Evolutionary conservation across 2,888 invertebrate species (phyloP), one percentile per base, ranked within the genome.

Genomic region (Meteorus cinctellus): DNA sequence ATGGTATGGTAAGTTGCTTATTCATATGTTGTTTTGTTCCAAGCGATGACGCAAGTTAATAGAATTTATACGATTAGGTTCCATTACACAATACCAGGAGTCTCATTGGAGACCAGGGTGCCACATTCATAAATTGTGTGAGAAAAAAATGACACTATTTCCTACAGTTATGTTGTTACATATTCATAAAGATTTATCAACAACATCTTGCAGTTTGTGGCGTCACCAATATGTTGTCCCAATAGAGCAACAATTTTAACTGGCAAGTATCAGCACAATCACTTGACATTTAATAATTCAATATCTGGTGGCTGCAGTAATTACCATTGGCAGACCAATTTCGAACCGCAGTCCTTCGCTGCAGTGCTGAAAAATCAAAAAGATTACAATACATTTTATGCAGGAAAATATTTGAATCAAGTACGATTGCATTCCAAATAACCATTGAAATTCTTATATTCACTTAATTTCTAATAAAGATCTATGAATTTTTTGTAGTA

Each of bases 351-450:
- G 0, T 93, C 95, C 1, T 94, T 97, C 83, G 95, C 95, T 0
- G 91, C 92, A 0, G 87, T 93, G 59, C 89, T 98, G 45, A 92
- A 95, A 72, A 86, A 91, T 0, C 84, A 89, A 1, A 93, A 92
- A 0, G 91, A 91, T 8, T 98, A 98, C 86, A 92, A 90, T 5
- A 98, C 97, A 0, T 97, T 97, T 87, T 98, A 96, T 88, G 97
- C 96, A 81, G 98, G 98, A 68, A 98, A 98, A 91, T 98, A 98
- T 90, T 91, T 98, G 80, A 98, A 98, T 90, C 92, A 95, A 92
- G 97, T 96, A 68, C 29, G 62, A 2, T 34, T 34, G 2, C 4
- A 34, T 34, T 24, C 24, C 24, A 24, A 24, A 24, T 24, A 1
- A 24, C 24, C 24, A 24, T 24, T 24, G 24, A 34, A 2, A 34